These are phyloP conservation scores for Actinopyga echinites DNA, from an alignment of 53 echinoderm and acorn worm species.

Conservation along the genomic window DNA sequence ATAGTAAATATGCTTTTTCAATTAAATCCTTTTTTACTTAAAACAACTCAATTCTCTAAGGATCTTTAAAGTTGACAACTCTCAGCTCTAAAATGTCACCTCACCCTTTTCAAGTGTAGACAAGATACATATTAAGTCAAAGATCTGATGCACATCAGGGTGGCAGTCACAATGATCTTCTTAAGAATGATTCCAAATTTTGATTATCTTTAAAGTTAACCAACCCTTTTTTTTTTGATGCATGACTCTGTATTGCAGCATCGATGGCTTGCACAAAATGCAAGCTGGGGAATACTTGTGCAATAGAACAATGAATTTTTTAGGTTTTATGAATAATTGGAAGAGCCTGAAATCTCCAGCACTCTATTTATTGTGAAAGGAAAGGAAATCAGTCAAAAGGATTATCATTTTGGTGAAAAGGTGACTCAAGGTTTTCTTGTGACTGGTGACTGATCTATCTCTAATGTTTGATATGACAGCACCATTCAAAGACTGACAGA, in stretches of 20 bases:
- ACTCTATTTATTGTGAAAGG: not conserved
- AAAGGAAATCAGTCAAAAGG: not conserved
- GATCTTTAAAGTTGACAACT: slow-evolving; percentile 22
- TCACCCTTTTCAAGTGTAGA: not conserved
- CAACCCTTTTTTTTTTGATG: slow-evolving; percentile 7
- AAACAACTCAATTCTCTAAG: slow-evolving; percentile 15
- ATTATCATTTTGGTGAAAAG: not conserved
- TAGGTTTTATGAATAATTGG: slow-evolving; percentile 32
- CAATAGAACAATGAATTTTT: slow-evolving; percentile 21
- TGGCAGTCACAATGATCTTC: not conserved
- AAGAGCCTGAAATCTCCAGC: slow-evolving; percentile 1
- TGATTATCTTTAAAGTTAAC: slow-evolving; percentile 19
- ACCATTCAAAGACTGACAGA: too few species aligned
- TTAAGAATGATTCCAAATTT: not conserved
- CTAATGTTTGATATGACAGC: too few species aligned
- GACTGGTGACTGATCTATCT: too few species aligned
- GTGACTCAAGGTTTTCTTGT: too few species aligned
- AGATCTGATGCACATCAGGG: not conserved
- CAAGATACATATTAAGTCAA: slow-evolving; percentile 18
- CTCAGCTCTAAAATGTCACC: slow-evolving; percentile 10
- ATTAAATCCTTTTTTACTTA: slow-evolving; percentile 32
- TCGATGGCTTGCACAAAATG: slow-evolving; percentile 31
- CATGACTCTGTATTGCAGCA: not conserved
- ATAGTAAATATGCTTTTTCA: slow-evolving; percentile 13
- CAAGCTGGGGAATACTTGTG: slow-evolving; percentile 25